These are phyloP conservation scores for Bufotes viridis DNA, from an alignment of 2,797 vertebrate species.

Conservation along the genomic window DNA sequence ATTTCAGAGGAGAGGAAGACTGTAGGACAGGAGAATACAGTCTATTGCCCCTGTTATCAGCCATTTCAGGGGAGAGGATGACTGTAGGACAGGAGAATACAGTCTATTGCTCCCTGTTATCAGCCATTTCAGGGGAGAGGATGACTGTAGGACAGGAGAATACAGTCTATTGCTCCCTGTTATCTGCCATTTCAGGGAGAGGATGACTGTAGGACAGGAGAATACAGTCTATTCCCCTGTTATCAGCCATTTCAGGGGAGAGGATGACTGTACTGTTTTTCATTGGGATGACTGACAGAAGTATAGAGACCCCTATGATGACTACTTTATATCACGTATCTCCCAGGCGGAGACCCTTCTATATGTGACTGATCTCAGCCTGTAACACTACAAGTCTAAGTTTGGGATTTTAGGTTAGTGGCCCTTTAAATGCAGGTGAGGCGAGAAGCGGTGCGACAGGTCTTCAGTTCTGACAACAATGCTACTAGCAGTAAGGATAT, in stretches of 20 bases:
- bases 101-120: not conserved
- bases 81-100: not conserved
- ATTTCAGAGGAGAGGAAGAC: too few relatives aligned
- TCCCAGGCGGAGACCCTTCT: not conserved
- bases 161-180: too few relatives aligned
- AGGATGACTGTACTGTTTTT: not conserved
- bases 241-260: too few relatives aligned
- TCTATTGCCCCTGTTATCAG: too few relatives aligned
- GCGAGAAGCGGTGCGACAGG: too few relatives aligned
- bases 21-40: too few relatives aligned
- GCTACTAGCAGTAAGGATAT: too few relatives aligned
- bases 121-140: not conserved
- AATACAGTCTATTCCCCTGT: too few relatives aligned
- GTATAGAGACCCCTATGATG: not conserved
- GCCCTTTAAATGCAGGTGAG: not conserved
- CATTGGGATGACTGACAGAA: not conserved
- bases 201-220: too few relatives aligned
- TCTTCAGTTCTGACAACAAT: too few relatives aligned
- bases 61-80: not conserved
- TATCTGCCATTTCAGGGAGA: too few relatives aligned
- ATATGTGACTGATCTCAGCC: not conserved
- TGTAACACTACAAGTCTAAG: not conserved
- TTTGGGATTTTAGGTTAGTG: not conserved
- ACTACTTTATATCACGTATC: not conserved
- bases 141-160: not conserved